Evolutionary conservation across 2,797 vertebrate genomes (phyloP).

Genomic region (Galago senegalensis): DNA sequence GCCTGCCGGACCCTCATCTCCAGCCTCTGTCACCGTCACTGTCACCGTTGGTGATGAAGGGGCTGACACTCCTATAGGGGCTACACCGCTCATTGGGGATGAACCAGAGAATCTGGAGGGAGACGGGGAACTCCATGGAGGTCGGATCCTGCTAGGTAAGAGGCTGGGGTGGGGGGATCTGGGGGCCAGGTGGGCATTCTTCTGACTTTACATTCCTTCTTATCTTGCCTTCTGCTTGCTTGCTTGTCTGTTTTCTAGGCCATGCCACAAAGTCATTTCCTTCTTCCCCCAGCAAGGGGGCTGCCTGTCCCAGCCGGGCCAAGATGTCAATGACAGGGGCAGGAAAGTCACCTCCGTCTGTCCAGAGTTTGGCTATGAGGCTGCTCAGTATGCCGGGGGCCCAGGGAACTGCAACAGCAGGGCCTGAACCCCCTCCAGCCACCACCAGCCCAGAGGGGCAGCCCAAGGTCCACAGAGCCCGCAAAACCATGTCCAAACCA

Average conservation of each 20-base stretch:
- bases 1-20: conserved; percentile 78
- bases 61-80: conserved; percentile 72
- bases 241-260: conserved; percentile 85
- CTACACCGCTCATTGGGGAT: conserved; percentile 73
- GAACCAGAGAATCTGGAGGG: conserved; percentile 79
- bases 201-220: neutral
- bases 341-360: conserved; percentile 87
- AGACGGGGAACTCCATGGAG: conserved; percentile 65
- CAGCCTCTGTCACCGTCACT: conserved; percentile 77
- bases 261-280: conserved; percentile 93
- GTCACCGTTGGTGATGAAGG: conserved; percentile 81
- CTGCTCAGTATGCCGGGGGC: conserved; percentile 87
- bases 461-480: conserved; percentile 94
- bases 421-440: conserved; percentile 79
- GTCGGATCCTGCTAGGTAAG: conserved; percentile 82
- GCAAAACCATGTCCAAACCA: conserved; percentile 96
- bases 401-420: conserved; percentile 62
- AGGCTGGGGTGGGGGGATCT: neutral
- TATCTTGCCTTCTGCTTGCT: neutral
- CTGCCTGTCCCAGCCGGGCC: conserved; percentile 90
- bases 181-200: neutral
- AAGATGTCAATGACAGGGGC: conserved; percentile 96
- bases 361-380: conserved; percentile 89
- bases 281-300: conserved; percentile 86
- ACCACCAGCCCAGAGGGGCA: conserved; percentile 86